Evolutionary conservation across 2,113 vertebrate genomes (phyloP).

Genomic region (Syngnathus typhle): DNA sequence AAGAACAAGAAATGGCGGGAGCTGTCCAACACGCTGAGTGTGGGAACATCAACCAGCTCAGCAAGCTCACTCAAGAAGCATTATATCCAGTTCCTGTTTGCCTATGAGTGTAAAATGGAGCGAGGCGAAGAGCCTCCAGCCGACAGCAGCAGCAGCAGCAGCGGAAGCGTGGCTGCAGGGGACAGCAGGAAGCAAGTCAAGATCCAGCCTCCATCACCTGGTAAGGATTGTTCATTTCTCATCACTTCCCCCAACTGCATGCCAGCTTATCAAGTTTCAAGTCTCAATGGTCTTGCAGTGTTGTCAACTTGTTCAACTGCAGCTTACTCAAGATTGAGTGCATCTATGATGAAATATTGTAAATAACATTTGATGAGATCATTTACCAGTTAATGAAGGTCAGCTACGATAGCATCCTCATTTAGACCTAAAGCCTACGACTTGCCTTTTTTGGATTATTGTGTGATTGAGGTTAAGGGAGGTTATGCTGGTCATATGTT

Average conservation of each 20-base stretch:
- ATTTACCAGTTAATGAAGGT: constrained; percentile 40
- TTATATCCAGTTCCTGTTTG: constrained; percentile 96
- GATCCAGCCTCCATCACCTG: constrained; percentile 94
- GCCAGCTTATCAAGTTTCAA: constrained; percentile 26
- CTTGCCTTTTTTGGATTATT: constrained; percentile 46
- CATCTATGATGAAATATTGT: constrained; percentile 4
- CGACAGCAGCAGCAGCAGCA: constrained; percentile 74
- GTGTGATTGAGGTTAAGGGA: constrained; percentile 41
- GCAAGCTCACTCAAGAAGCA: constrained; percentile 95
- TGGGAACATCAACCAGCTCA: constrained; percentile 89
- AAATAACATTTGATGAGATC: constrained; percentile 25
- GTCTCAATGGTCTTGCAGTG: constrained; percentile 28
- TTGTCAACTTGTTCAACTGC: too few relatives aligned
- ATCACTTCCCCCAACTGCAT: constrained; percentile 18
- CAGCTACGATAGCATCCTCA: constrained; percentile 13
- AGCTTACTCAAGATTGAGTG: background rate
- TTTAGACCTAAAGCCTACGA: constrained; percentile 19
- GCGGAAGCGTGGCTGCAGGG: constrained; percentile 69
- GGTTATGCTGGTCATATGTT: constrained; percentile 23
- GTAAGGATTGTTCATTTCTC: constrained; percentile 63
- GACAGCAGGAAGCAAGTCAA: constrained; percentile 91
- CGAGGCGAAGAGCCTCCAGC: constrained; percentile 90
- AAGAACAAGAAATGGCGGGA: constrained; percentile 99
- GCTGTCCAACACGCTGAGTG: constrained; percentile 80
- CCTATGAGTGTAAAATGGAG: constrained; percentile 95